Base-by-base conservation (phyloP, 2,797 vertebrate species). In the Typhlichthys subterraneus region DNA sequence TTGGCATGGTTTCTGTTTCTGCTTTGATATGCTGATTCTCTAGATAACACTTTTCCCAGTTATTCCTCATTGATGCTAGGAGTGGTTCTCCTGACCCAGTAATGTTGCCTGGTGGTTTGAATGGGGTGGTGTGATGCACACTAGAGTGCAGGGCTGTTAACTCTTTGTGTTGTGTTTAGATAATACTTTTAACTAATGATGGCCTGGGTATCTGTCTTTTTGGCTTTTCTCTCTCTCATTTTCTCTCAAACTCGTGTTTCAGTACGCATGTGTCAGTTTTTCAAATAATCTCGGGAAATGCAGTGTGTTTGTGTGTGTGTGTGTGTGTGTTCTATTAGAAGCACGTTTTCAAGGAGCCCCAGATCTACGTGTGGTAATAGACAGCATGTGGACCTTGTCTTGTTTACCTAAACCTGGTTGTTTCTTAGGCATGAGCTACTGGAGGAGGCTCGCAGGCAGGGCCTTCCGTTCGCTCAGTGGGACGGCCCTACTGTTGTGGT, bases 401-500 rank as follows among this genome's bases (percentile, higher is more conserved):
- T 12, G 17, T 67, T 2, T 52, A 12, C 11, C 66, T 63, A 31
- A 61, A 65, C 15, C 1, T 42, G 0, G 45, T 4, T 76, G 67
- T 82, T 33, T 76, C 63, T 48, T 57, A 97, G 97, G 84, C 97
- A 98, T 0, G 96, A 99, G 45, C 33, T 99, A 58, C 92, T 99
- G 56, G 97, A 99, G 65, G 97, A 98, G 69, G 97, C 97, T 59
- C 95, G 97, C 59, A 88, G 94, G 75, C 96, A 95, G 85, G 95
- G 96, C 14, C 87, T 99, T 12, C 97, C 97, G 0, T 99, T 99
- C 12, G 97, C 97, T 0, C 97, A 98, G 68, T 99, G 97, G 97
- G 97, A 99, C 0, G 97, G 97, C 1, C 97, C 97, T 0, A 99
- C 97, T 0, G 97, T 99, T 0, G 97, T 99, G 5, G 95, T 96